Evolutionary conservation across 1,140 invertebrate species (phyloP).

Genomic region (Macrostomum lignano): DNA sequence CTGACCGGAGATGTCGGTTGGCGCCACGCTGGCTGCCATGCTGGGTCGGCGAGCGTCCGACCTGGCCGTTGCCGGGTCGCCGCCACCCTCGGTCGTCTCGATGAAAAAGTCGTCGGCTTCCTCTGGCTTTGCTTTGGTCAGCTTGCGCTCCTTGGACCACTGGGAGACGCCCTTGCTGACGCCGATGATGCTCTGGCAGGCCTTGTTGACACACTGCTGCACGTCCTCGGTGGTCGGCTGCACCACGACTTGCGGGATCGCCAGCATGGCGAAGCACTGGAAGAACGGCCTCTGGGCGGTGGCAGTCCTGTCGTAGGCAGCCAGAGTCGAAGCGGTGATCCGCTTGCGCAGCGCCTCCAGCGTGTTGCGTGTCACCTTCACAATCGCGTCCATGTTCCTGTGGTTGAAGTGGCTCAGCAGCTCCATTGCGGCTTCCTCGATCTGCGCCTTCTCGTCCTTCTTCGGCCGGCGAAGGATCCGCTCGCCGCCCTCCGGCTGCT

Average conservation of each 20-base stretch:
- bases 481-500: too few species aligned
- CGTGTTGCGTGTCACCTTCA: conserved; percentile 47
- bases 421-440: conserved; percentile 12
- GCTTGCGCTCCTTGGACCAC: conserved; percentile 38
- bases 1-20: too few species aligned
- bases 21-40: too few species aligned
- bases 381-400: conserved; percentile 45
- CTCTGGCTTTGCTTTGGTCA: too few species aligned
- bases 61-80: too few species aligned
- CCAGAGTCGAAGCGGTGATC: conserved; percentile 21
- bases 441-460: too few species aligned
- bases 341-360: conserved; percentile 39
- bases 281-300: conserved; percentile 16
- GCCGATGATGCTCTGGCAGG: conserved; percentile 50
- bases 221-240: conserved; percentile 65
- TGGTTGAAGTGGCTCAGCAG: conserved; percentile 24
- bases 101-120: too few species aligned
- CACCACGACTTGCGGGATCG: conserved; percentile 57
- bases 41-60: too few species aligned
- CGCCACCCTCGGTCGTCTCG: too few species aligned
- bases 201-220: conserved; percentile 52
- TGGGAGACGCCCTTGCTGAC: conserved; percentile 62
- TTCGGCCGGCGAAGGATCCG: too few species aligned
- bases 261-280: conserved; percentile 38
- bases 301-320: conserved; percentile 14